A percentile compares a stretch with the other conserved stretches of the same genome.
phyloP scores from a whole-genome alignment of 2,797 vertebrate species.

The Tadarida brasiliensis region DNA sequence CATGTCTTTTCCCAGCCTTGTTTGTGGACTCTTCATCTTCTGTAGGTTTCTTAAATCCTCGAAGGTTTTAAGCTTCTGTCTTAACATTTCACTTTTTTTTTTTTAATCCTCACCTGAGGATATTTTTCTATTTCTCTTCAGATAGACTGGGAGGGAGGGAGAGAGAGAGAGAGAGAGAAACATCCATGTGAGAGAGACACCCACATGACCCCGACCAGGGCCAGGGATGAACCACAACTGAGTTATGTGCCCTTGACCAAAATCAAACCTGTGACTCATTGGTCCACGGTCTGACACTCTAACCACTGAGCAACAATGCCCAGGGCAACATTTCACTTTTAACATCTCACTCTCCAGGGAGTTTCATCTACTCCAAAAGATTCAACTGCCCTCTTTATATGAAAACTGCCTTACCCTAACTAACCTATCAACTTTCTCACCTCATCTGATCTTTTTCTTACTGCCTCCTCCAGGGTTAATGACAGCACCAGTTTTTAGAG shows the following conservation, averaged over 20 bases:
- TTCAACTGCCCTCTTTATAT: neutral
- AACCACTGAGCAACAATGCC: no score
- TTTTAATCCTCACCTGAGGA: no score
- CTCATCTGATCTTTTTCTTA: neutral
- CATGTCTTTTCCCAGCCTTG: neutral
- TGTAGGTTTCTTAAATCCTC: neutral
- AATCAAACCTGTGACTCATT: no score
- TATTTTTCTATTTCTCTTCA: no score
- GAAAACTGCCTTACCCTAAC: neutral
- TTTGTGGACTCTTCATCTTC: neutral
- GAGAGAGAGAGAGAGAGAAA: no score
- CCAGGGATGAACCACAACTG: no score
- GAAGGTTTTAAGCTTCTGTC: neutral
- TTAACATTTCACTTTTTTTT: neutral
- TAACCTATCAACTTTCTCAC: neutral
- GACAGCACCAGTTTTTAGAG: neutral
- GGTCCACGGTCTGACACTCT: no score
- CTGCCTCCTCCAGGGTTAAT: neutral
- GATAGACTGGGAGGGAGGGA: no score
- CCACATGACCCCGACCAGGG: no score
- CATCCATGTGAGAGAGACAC: no score
- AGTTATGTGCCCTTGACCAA: no score
- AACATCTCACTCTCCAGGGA: neutral
- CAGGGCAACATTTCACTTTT: neutral
- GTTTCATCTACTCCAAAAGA: neutral